phyloP scores from a whole-genome alignment of 2,797 vertebrate species.

The Chiloscyllium punctatum region DNA sequence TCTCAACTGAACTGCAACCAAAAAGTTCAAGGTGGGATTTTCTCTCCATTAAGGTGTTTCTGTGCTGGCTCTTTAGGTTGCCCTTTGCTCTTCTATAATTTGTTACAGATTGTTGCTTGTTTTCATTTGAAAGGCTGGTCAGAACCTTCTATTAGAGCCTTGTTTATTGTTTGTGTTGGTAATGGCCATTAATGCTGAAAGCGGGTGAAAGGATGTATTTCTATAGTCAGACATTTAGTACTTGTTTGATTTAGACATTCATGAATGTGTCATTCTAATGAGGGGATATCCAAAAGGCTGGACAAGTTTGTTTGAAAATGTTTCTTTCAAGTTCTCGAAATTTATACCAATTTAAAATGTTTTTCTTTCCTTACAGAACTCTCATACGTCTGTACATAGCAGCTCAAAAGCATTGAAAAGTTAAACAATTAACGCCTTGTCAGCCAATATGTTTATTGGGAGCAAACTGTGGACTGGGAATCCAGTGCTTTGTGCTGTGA shows the following conservation, averaged over 20 bases:
- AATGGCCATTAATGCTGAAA: constrained; percentile 31
- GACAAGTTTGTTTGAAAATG: neutral
- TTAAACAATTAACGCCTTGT: constrained; percentile 33
- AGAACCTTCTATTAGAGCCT: constrained; percentile 10
- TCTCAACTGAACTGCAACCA: neutral
- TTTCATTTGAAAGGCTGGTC: constrained; percentile 34
- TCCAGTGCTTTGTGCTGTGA: constrained; percentile 2
- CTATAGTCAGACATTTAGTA: constrained; percentile 24
- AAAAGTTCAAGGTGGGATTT: constrained; percentile 34
- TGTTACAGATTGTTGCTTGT: constrained; percentile 28
- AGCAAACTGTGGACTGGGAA: constrained; percentile 32
- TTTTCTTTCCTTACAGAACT: neutral
- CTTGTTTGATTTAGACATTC: constrained; percentile 30
- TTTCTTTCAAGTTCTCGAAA: neutral
- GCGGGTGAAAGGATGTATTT: constrained; percentile 7
- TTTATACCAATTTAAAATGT: constrained; percentile 17
- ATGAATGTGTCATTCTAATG: neutral
- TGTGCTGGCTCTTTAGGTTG: neutral
- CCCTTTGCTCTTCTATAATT: constrained; percentile 36
- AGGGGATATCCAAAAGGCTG: neutral
- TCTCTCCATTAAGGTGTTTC: constrained; percentile 36
- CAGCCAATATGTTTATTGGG: constrained; percentile 28
- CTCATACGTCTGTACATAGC: neutral
- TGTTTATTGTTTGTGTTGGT: constrained; percentile 42
- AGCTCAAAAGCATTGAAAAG: constrained; percentile 20